Conservation (phyloP, 1,140 invertebrate species). For the Tachypleus tridentatus region DNA sequence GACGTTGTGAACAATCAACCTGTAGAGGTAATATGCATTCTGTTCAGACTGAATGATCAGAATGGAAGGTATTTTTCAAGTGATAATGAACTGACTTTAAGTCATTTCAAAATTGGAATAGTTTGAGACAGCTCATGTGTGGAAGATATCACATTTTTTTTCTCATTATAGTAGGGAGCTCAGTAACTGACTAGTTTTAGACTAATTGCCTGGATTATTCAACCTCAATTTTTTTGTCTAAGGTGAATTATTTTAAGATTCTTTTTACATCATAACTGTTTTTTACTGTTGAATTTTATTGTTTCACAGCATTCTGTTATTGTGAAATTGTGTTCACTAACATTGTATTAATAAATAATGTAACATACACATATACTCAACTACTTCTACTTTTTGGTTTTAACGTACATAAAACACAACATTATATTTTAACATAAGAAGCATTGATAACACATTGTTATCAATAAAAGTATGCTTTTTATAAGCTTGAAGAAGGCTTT, state of each 20-base stretch:
- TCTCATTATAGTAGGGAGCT: no score
- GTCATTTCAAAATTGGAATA: no score
- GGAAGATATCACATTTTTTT: no score
- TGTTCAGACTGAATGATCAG: no score
- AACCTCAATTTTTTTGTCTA: neutral
- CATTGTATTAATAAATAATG: no score
- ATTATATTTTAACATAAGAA: neutral
- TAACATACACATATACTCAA: no score
- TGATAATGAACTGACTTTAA: neutral
- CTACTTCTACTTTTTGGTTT: neutral
- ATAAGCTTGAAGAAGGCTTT: no score
- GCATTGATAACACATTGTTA: neutral
- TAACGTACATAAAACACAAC: neutral
- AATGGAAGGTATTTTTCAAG: neutral
- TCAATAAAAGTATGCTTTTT: no score
- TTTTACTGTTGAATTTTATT: neutral
- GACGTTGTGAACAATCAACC: slow-evolving; percentile 54
- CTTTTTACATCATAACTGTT: neutral
- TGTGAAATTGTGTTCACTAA: no score
- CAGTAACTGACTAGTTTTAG: neutral
- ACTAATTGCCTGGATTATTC: neutral
- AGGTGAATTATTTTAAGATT: neutral
- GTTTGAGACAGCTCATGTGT: no score
- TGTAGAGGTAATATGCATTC: slow-evolving; percentile 40
- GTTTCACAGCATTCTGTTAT: neutral